These are phyloP conservation scores for Pangasius larnaudii DNA, from an alignment of 2,797 vertebrate genomes.

Conservation along the genomic window DNA sequence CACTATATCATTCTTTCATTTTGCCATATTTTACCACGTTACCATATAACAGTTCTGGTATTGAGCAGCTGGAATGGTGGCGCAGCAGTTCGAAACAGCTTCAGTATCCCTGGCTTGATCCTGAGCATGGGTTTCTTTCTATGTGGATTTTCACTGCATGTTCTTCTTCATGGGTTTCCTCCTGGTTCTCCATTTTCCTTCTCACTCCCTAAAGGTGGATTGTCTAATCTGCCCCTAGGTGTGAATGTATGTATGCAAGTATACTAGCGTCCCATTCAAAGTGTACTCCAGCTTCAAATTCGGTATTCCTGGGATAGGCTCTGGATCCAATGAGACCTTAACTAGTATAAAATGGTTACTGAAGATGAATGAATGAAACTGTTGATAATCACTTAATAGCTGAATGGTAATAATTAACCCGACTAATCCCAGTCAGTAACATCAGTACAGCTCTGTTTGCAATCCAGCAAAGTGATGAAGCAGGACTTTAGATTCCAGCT, in stretches of 20 bases:
- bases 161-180: background rate
- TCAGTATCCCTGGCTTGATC: background rate
- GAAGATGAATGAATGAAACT: background rate
- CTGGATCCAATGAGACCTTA: background rate
- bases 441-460: background rate
- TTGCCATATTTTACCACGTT: background rate
- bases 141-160: background rate
- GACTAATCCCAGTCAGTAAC: background rate
- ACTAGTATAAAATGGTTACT: too few relatives aligned
- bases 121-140: too few relatives aligned
- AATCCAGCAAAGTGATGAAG: constrained; percentile 10
- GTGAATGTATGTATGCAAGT: background rate
- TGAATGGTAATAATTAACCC: background rate
- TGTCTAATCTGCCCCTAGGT: background rate
- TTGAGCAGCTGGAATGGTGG: background rate
- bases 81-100: background rate
- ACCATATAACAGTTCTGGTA: background rate
- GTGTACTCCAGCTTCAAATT: background rate
- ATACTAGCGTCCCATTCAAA: background rate
- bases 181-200: background rate
- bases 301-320: background rate
- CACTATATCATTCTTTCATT: background rate
- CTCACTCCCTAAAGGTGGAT: background rate
- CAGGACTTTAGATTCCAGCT: constrained; percentile 32
- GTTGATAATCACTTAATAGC: background rate